Conservation (phyloP, 2,113 vertebrate species). For the Panthera leo region DNA sequence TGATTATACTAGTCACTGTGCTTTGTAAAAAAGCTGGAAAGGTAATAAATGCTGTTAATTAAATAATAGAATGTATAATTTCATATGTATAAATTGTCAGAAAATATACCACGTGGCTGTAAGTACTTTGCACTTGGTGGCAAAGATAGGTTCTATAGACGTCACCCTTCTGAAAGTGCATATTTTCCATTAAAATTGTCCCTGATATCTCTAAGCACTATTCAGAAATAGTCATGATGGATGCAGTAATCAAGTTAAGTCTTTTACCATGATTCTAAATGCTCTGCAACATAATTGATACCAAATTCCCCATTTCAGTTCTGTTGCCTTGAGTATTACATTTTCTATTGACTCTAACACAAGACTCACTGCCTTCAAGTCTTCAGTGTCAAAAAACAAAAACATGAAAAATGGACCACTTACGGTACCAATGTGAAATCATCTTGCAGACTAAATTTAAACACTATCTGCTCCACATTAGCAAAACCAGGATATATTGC, state of each 20-base stretch:
- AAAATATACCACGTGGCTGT: background rate
- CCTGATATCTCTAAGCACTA: background rate
- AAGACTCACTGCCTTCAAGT: background rate
- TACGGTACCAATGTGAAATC: background rate
- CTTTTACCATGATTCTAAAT: background rate
- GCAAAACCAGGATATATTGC: background rate
- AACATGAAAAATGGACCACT: constrained; percentile 34
- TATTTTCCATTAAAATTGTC: background rate
- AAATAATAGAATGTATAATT: background rate
- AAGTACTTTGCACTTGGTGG: background rate
- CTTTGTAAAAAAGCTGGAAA: background rate
- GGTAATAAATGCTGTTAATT: background rate
- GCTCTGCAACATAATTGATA: constrained; percentile 17
- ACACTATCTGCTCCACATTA: background rate
- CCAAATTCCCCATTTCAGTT: background rate
- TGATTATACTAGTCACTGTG: background rate
- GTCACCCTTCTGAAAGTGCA: constrained; percentile 18
- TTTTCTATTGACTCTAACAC: constrained; percentile 38
- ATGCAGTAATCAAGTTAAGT: background rate
- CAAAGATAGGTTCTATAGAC: background rate
- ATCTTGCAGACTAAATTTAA: background rate
- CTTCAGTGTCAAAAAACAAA: constrained; percentile 20
- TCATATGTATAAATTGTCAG: background rate
- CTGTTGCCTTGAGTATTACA: background rate
- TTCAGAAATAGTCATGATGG: background rate